Evolutionary conservation across 2,888 invertebrate genomes (phyloP).

Genomic region (Drosophila maculinotata): DNA sequence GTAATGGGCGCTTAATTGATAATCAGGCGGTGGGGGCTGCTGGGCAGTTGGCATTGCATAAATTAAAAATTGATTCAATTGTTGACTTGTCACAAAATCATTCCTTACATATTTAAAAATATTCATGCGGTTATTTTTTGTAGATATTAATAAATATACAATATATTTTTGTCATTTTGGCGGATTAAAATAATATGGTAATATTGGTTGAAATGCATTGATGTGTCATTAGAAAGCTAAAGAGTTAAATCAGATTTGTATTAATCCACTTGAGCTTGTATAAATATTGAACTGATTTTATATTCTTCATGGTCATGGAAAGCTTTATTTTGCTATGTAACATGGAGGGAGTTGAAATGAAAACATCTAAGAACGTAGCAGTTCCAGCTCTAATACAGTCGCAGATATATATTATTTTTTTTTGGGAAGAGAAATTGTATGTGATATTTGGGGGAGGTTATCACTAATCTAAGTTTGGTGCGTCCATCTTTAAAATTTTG

Average conservation of each 20-base stretch:
- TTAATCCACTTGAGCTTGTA: background rate
- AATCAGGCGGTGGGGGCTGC: constrained; percentile 16
- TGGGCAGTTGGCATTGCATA: constrained; percentile 12
- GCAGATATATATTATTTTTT: no score
- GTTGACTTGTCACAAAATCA: constrained; percentile 55
- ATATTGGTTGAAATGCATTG: background rate
- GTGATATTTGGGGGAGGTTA: no score
- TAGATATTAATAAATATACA: background rate
- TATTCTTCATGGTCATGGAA: background rate
- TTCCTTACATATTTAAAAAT: constrained; percentile 27
- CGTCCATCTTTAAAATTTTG: no score
- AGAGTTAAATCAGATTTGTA: background rate
- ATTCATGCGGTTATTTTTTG: constrained; percentile 16
- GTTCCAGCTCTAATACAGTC: no score
- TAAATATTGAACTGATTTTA: background rate
- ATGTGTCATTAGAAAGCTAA: constrained; percentile 1
- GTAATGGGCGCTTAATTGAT: constrained; percentile 33
- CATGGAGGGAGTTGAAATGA: no score
- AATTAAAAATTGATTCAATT: constrained; percentile 64
- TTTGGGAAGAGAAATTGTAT: no score
- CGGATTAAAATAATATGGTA: constrained; percentile 3
- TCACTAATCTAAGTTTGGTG: no score
- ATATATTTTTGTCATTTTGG: background rate
- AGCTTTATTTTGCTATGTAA: background rate
- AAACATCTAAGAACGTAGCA: no score